Evolutionary conservation across 2,113 vertebrate species (phyloP), one percentile per base, ranked within the genome.

Genomic region (Rhinoptilus africanus): DNA sequence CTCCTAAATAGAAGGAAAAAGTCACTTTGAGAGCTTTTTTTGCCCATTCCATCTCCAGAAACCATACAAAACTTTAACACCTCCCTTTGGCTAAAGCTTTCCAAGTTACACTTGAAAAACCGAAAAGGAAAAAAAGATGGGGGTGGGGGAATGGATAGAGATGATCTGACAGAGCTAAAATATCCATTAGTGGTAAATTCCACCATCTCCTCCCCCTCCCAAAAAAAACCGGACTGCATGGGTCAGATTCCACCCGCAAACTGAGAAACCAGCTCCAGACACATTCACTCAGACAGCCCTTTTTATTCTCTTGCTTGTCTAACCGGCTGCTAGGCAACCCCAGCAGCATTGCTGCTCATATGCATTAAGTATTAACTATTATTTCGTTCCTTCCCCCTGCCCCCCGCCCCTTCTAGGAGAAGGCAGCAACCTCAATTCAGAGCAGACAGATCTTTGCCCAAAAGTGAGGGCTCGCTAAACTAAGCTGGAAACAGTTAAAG

Each of bases 251-350:
- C 92, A 89, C 84, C 81, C 50, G 5, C 89, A 90, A 90, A 89
- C 62, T 6, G 8, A 93, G 96, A 59, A 93, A 76, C n/a, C 87
- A 87, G 96, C 91, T 96, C 89, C 93, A 92, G 57, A 67, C 92
- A 86, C 95, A 69, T 41, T 73, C 75, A 17, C 86, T 91, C 92
- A 82, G 73, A 57, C 88, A 73, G 90, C 60, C 48, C 81, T 88
- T 94, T 95, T 90, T 82, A 92, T 95, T 93, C 93, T 90, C 85
- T 71, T 85, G 91, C 95, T 96, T 94, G 92, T 85, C 97, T 95
- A 50, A 57, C 17, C 12, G 85, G 97, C 97, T 97, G 97, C 96
- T 97, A 97, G 94, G 97, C 97, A 97, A 96, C 96, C 92, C 9
- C 18, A 66, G 92, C 89, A 94, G 97, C 91, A 73, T 57, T 39